These are phyloP conservation scores for Apodemia zela DNA, from an alignment of 2,888 invertebrate genomes.

Conservation along the genomic window DNA sequence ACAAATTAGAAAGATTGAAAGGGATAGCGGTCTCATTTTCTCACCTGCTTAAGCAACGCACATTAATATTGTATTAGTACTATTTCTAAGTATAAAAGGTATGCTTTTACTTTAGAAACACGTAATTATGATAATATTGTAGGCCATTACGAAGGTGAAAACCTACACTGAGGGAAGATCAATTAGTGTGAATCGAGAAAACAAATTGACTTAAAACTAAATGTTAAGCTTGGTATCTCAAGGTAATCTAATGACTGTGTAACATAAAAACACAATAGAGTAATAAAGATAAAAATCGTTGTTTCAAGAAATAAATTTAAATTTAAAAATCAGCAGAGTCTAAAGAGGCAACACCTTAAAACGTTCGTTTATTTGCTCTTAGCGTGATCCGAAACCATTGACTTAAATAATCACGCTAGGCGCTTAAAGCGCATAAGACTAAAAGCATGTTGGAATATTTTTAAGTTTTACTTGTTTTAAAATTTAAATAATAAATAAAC, in stretches of 20 bases:
- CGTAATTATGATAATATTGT: constrained; percentile 12
- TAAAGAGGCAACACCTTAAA: constrained; percentile 15
- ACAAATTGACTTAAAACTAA: constrained; percentile 4
- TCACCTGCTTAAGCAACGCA: background rate
- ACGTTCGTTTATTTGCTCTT: constrained; percentile 16
- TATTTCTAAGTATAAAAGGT: background rate
- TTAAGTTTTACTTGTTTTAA: background rate
- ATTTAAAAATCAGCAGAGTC: constrained; percentile 4
- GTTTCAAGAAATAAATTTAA: constrained; percentile 10
- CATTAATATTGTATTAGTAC: constrained; percentile 14
- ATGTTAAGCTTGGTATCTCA: background rate
- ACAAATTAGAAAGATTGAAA: constrained; percentile 10
- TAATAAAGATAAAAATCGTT: constrained; percentile 14
- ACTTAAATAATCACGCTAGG: constrained; percentile 12
- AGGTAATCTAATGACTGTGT: constrained; percentile 13
- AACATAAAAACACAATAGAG: constrained; percentile 15
- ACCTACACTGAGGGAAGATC: background rate
- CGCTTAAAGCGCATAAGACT: constrained; percentile 4
- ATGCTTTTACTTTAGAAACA: constrained; percentile 16
- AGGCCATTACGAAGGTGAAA: constrained; percentile 13
- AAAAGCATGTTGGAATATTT: background rate
- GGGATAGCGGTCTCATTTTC: constrained; percentile 14
- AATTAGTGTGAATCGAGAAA: constrained; percentile 14
- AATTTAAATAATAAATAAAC: background rate
- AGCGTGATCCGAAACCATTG: constrained; percentile 14